A percentile compares a stretch with the other conserved stretches of the same genome.
Conservation (phyloP, 2,113 vertebrate species). For the Fukomys damarensis region DNA sequence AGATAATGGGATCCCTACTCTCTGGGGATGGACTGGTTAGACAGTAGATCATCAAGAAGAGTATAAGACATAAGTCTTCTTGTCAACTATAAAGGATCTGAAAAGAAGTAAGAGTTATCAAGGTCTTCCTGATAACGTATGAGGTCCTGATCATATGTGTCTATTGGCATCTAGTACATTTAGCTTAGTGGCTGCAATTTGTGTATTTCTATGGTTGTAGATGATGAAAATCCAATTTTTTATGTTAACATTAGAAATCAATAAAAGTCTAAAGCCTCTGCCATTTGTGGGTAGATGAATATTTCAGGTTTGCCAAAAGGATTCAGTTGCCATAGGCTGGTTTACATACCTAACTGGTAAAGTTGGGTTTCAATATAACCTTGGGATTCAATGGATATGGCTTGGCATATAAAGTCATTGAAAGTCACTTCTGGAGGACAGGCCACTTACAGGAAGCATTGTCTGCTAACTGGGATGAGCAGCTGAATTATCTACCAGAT, state of each 20-base stretch:
- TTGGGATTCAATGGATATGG: not conserved
- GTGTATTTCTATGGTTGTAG: not conserved
- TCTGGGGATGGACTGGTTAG: not conserved
- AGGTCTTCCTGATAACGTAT: not conserved
- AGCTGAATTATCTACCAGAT: slow-evolving; percentile 53
- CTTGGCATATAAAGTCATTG: not conserved
- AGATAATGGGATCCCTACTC: not conserved
- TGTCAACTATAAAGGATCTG: not conserved
- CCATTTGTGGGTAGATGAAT: not conserved
- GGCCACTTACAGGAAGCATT: slow-evolving; percentile 34
- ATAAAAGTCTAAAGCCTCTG: not conserved
- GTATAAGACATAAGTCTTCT: not conserved
- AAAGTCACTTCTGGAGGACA: not conserved
- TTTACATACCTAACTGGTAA: not conserved
- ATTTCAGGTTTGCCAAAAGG: not conserved
- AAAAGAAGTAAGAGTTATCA: not conserved
- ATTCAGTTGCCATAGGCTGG: not conserved
- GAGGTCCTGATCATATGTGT: not conserved
- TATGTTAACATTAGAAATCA: not conserved
- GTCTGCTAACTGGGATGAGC: slow-evolving; percentile 61
- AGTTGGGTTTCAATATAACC: not conserved
- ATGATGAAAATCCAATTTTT: not conserved
- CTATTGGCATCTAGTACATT: not conserved
- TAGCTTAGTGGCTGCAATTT: not conserved
- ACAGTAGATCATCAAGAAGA: not conserved